Percentiles rank a stretch among this genome's conserved stretches.
phyloP scores from a whole-genome alignment of 2,113 vertebrate genomes.

The Cheilinus undulatus region DNA sequence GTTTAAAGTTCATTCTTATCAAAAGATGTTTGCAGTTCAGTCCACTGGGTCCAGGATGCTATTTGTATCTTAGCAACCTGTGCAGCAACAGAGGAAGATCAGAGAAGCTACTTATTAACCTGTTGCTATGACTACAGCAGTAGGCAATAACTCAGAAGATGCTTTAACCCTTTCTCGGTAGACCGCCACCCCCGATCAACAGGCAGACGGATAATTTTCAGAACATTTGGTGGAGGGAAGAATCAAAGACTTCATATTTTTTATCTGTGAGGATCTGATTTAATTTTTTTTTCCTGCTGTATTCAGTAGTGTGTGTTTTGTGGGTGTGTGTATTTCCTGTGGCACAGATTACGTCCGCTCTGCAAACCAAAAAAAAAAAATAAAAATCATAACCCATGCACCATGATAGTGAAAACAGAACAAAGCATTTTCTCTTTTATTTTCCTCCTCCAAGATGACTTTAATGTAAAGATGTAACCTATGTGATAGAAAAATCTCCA shows the following conservation, averaged over 20 bases:
- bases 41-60: slow-evolving; percentile 66
- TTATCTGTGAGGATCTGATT: slow-evolving; percentile 31
- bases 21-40: slow-evolving; percentile 74
- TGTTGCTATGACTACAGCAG: slow-evolving; percentile 86
- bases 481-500: slow-evolving; percentile 52
- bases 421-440: slow-evolving; percentile 39
- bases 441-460: slow-evolving; percentile 27
- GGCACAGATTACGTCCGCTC: slow-evolving; percentile 37
- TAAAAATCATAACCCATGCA: slow-evolving; percentile 46
- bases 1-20: slow-evolving; percentile 74
- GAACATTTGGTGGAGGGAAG: slow-evolving; percentile 54
- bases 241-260: slow-evolving; percentile 56
- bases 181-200: slow-evolving; percentile 58
- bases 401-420: slow-evolving; percentile 42
- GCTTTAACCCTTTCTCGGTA: slow-evolving; percentile 76
- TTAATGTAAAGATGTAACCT: slow-evolving; percentile 47
- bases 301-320: slow-evolving; percentile 9
- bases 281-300: slow-evolving; percentile 30
- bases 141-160: slow-evolving; percentile 82
- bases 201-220: slow-evolving; percentile 58
- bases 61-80: slow-evolving; percentile 86
- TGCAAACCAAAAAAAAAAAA: slow-evolving; percentile 61
- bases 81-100: slow-evolving; percentile 78
- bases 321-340: slow-evolving; percentile 27
- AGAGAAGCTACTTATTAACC: slow-evolving; percentile 85